Percentiles rank a stretch among this genome's conserved stretches.
Conservation (phyloP, 2,113 vertebrate species). For the Oncorhynchus mykiss region DNA sequence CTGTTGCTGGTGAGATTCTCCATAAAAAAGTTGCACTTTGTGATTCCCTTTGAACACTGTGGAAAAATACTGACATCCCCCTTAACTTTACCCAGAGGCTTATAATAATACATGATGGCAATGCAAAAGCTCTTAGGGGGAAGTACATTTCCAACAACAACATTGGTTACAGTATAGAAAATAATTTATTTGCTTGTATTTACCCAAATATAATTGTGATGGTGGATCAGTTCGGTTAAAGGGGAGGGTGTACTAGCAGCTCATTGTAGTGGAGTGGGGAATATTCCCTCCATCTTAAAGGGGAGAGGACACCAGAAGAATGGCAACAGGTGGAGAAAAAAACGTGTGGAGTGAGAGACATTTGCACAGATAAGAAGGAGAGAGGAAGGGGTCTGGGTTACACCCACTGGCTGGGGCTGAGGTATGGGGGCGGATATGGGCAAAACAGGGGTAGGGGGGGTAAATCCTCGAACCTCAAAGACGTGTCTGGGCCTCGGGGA, state of each 20-base stretch:
- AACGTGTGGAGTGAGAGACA: conserved; percentile 19
- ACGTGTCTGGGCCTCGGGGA: conserved; percentile 96
- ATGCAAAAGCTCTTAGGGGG: background rate
- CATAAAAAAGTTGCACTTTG: conserved; percentile 53
- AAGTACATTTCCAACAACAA: background rate
- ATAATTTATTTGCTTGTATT: background rate
- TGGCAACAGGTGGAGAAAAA: conserved; percentile 23
- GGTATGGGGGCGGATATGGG: background rate
- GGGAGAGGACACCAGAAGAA: conserved; percentile 25
- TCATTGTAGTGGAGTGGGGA: conserved; percentile 31
- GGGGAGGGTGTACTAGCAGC: conserved; percentile 26
- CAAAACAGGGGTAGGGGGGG: conserved; percentile 49
- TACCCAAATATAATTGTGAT: conserved; percentile 4
- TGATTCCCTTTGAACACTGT: conserved; percentile 44
- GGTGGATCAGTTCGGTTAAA: conserved; percentile 17
- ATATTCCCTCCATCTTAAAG: conserved; percentile 13
- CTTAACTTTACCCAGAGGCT: conserved; percentile 27
- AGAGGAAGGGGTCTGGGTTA: conserved; percentile 24
- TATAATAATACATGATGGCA: background rate
- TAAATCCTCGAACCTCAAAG: conserved; percentile 82
- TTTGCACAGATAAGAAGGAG: conserved; percentile 10
- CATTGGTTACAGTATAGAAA: background rate
- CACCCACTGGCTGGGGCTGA: conserved; percentile 40
- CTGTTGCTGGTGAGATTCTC: conserved; percentile 56
- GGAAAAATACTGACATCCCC: conserved; percentile 15